Base-by-base conservation (phyloP, 2,888 invertebrate genomes). In the Lepidochitona cinerea region DNA sequence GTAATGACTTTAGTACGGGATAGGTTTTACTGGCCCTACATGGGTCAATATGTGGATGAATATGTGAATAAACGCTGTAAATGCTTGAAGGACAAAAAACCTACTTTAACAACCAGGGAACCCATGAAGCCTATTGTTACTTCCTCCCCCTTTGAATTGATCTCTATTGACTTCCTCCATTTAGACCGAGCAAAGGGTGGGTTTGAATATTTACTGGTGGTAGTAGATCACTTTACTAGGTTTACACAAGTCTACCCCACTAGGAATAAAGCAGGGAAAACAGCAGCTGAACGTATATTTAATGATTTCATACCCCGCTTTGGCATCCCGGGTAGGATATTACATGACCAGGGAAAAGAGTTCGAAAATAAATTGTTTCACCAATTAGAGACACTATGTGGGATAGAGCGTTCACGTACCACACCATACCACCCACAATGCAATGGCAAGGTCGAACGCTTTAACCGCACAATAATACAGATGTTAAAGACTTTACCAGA, bases 171-270 rank as follows among this genome's bases (percentile, higher is more conserved):
- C 18, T 41, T 41, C 18, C 41, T 41, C 18, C 41, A 41, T 18
- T 18, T 41, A 18, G 41, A 41, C 65, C 5, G 9, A 4, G 12
- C n/a, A 23, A 37, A 53, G 14, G 66, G 65, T 26, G 73, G 73
- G 29, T 70, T 52, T 23, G 67, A 74, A 53, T 66, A 74, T 18
- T 66, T 70, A 2, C 33, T 70, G n/a, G n/a, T n/a, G n/a, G n/a
- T n/a, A n/a, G n/a, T n/a, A n/a, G n/a, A n/a, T n/a, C n/a, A n/a
- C n/a, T 74, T 74, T 35, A 74, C 73, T 18, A 0, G 73, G 37
- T 70, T 69, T 3, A 70, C 69, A n/a, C 70, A 73, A 26, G 73
- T 59, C 2, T 73, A 70, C 52, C 73, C 70, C 2, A 73, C 73
- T 14, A 37, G 69, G 52, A 73, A 73, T 41, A 70, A 73, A 29